Evolutionary conservation across 2,797 vertebrate genomes (phyloP), one percentile per base, ranked within the genome.

Genomic region (Botia kubotai): DNA sequence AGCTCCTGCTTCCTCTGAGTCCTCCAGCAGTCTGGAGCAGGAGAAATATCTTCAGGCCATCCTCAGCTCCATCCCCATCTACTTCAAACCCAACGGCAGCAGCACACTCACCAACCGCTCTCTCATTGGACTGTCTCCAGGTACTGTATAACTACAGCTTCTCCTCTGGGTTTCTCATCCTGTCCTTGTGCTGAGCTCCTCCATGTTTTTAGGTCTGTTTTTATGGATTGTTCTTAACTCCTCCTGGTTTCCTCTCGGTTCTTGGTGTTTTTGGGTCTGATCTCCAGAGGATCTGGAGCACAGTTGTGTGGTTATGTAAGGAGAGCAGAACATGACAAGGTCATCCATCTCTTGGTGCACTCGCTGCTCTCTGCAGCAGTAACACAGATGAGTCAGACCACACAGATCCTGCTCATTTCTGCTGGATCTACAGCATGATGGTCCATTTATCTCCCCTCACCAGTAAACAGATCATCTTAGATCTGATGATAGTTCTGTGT

Each of bases 11-110:
- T 96, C 96, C 48, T 95, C 98, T 6, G 98, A 99, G 83, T 97
- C 95, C 0, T 99, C 97, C 86, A 99, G 96, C 91, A 98, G 97
- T 86, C 96, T 99, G 82, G 98, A 99, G 87, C 98, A 99, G 87
- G 98, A 99, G 80, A 99, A 99, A 79, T 99, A 99, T 88, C 94
- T 99, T 12, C 97, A 97, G 87, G 97, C 97, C 79, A 95, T 99
- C 87, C 91, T 99, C 72, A 94, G 91, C 90, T 96, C 97, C 84
- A 95, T 99, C 87, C 97, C 97, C 21, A 82, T 96, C 87, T 94
- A 97, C 92, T 96, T 94, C 93, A 98, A 95, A 90, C 93, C 93
- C 86, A 97, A 96, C 79, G 94, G 96, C 87, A 95, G 87, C 87
- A 96, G 90, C 86, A 96, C 95, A 2, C 91, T 97, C 58, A 95